phyloP scores from a whole-genome alignment of 2,888 invertebrate species.

The Lithophane ornitopus region DNA sequence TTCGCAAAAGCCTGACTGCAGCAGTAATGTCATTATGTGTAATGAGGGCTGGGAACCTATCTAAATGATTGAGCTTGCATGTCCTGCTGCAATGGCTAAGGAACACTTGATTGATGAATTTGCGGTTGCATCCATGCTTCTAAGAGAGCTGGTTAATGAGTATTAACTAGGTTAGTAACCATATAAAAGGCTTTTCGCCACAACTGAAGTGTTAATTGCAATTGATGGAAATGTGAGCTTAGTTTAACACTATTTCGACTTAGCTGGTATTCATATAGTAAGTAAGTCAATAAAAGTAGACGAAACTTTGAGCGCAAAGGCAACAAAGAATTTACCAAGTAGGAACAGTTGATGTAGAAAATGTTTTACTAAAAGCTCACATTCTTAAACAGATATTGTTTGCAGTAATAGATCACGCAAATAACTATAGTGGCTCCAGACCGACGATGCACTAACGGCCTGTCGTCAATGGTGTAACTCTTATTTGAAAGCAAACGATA shows the following conservation, averaged over 20 bases:
- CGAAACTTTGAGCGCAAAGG: not conserved
- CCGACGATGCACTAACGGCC: not conserved
- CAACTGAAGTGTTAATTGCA: not conserved
- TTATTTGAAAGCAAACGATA: constrained; percentile 21
- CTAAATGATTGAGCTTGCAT: constrained; percentile 36
- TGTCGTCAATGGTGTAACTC: constrained; percentile 26
- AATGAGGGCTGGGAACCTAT: constrained; percentile 52
- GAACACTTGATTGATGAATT: constrained; percentile 45
- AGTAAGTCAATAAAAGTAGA: not conserved
- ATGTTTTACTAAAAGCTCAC: not conserved
- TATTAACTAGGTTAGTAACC: constrained; percentile 20
- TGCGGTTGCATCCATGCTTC: constrained; percentile 21
- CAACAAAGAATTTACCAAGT: not conserved
- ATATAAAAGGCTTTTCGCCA: not conserved
- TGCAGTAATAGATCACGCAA: not conserved
- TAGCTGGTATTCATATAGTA: not conserved
- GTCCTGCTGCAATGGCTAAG: constrained; percentile 39
- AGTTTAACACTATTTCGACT: not conserved
- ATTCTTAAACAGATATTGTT: not conserved
- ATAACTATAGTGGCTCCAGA: not conserved
- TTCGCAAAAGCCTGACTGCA: constrained; percentile 60
- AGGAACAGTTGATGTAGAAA: not conserved
- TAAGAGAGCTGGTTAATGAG: constrained; percentile 17
- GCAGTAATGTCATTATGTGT: constrained; percentile 56
- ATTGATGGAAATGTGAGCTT: not conserved